A percentile compares a stretch with the other conserved stretches of the same genome.
phyloP scores from a whole-genome alignment of 2,797 vertebrate species.

The Phoeniculus purpureus region DNA sequence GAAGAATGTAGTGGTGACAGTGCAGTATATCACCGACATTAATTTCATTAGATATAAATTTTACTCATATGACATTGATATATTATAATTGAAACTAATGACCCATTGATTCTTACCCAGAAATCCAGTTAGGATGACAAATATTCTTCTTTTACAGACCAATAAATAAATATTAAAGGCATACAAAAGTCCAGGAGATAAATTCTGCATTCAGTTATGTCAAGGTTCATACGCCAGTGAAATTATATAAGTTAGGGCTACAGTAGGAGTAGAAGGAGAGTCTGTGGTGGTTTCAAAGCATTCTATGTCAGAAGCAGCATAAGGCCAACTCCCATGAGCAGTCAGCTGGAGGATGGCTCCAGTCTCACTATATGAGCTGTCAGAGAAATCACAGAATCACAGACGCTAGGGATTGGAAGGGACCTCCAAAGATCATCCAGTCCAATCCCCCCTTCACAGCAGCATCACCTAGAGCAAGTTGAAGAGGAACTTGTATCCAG shows the following conservation, averaged over 20 bases:
- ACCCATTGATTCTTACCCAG: constrained; percentile 53
- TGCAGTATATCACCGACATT: constrained; percentile 8
- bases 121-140: constrained; percentile 61
- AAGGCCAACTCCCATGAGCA: background rate
- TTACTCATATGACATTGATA: constrained; percentile 14
- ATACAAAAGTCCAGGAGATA: background rate
- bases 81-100: constrained; percentile 66
- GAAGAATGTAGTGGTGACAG: constrained; percentile 26
- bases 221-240: background rate
- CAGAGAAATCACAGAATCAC: background rate
- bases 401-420: too few relatives aligned
- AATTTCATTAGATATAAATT: constrained; percentile 46
- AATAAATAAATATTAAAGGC: constrained; percentile 13
- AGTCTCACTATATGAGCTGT: background rate
- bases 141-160: constrained; percentile 18
- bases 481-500: too few relatives aligned
- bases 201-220: background rate
- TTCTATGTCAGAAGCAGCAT: background rate
- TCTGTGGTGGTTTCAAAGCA: background rate
- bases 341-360: background rate
- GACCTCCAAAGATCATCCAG: too few relatives aligned
- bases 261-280: background rate
- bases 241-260: background rate
- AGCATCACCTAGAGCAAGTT: too few relatives aligned
- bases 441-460: too few relatives aligned